Evolutionary conservation across 2,113 vertebrate species (phyloP).

Genomic region (Nesogale talazaci): DNA sequence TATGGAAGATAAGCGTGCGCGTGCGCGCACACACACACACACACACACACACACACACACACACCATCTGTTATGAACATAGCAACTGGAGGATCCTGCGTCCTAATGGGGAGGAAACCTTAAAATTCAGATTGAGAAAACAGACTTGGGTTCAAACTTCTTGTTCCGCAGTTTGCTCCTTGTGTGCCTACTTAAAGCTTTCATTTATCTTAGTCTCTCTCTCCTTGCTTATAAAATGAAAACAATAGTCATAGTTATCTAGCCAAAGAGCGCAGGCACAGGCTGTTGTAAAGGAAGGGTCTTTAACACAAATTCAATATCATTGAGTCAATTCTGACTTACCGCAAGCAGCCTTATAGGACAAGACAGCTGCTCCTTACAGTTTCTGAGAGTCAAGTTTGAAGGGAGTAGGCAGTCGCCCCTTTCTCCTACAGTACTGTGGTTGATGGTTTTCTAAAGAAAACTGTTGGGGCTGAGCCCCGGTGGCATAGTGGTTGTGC

Average conservation of each 20-base stretch:
- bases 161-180: neutral
- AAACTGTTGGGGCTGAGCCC: too few relatives aligned
- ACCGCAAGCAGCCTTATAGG: too few relatives aligned
- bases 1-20: too few relatives aligned
- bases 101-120: neutral
- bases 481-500: too few relatives aligned
- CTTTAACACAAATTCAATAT: too few relatives aligned
- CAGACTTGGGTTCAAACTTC: neutral
- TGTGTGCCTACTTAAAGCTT: neutral
- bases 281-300: neutral
- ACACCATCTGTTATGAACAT: neutral
- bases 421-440: too few relatives aligned
- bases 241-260: neutral
- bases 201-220: neutral
- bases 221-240: neutral
- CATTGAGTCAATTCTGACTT: too few relatives aligned
- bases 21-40: too few relatives aligned
- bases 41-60: neutral
- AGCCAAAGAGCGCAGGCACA: neutral
- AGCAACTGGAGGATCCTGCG: neutral
- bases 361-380: too few relatives aligned
- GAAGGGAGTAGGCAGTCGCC: too few relatives aligned
- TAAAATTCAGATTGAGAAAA: constrained; percentile 10
- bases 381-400: too few relatives aligned
- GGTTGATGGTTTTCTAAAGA: too few relatives aligned